Base-by-base conservation (phyloP, 2,888 invertebrate genomes). In the Pimpla rufipes region DNA sequence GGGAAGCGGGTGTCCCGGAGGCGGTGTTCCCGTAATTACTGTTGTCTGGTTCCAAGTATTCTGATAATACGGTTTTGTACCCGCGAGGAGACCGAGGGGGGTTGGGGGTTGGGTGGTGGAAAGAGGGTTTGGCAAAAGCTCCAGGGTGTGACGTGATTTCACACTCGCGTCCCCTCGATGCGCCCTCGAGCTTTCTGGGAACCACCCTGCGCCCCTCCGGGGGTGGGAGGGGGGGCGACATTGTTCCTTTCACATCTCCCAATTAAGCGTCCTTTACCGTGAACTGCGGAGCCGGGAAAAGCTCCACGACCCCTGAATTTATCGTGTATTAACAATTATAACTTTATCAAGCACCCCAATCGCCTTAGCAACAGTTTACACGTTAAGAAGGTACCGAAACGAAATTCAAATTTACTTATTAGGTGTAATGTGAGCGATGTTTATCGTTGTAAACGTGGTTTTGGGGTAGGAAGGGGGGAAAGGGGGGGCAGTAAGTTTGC, bases 371-470 rank as follows among this genome's bases (percentile, higher is more conserved):
- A n/a, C 7, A 35, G 4, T 3, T 35, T n/a, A 18, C 29, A 2
- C n/a, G 29, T 59, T 35, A 57, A 29, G 29, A 5, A 29, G 29
- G 29, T 29, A 3, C 29, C 29, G 29, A 29, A 29, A 29, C 5
- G 40, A 73, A 83, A 57, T 75, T 73, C 16, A 68, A 81, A 76
- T 83, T 73, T 76, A 74, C 79, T 73, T 79, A 70, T 84, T 64
- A 74, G 68, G 40, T 81, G 67, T 75, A 83, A 85, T 85, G 75
- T 85, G 67, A 75, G 78, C 78, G 75, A 59, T 35, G 59, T 66
- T 85, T 57, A 75, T 76, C 45, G 74, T n/a, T 37, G 59, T n/a
- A 6, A 47, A 57, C 6, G 57, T 40, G 52, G 50, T 50, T 47
- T 52, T 29, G 29, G 5, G 29, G 5, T 2, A 5, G 29, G 29